Percentiles rank a stretch among this genome's conserved stretches.
phyloP scores from a whole-genome alignment of 1,140 invertebrate species.

The honey bee (Apis mellifera) region Amel_HAv3.1 CM009940.2:9100001-9100500 shows the following conservation, averaged over 20 bases:
- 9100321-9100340: slow-evolving; percentile 66
- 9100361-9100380: neutral
- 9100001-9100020: slow-evolving; percentile 36
- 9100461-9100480: slow-evolving; percentile 66
- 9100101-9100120: neutral
- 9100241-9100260: too few species aligned
- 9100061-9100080: slow-evolving; percentile 38
- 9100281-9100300: slow-evolving; percentile 38
- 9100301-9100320: slow-evolving; percentile 66
- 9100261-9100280: neutral
- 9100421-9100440: slow-evolving; percentile 33
- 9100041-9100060: slow-evolving; percentile 12
- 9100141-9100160: slow-evolving; percentile 12
- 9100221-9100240: neutral
- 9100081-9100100: slow-evolving; percentile 21
- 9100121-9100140: slow-evolving; percentile 11
- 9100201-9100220: neutral
- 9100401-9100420: slow-evolving; percentile 11
- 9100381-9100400: neutral
- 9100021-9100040: slow-evolving; percentile 33
- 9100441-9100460: neutral
- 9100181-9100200: neutral
- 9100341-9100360: slow-evolving; percentile 62
- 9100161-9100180: neutral
- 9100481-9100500: slow-evolving; percentile 72